Percentiles rank a stretch among this genome's conserved stretches.
phyloP scores from a whole-genome alignment of 2,113 vertebrate species.

The Cinclus cinclus region DNA sequence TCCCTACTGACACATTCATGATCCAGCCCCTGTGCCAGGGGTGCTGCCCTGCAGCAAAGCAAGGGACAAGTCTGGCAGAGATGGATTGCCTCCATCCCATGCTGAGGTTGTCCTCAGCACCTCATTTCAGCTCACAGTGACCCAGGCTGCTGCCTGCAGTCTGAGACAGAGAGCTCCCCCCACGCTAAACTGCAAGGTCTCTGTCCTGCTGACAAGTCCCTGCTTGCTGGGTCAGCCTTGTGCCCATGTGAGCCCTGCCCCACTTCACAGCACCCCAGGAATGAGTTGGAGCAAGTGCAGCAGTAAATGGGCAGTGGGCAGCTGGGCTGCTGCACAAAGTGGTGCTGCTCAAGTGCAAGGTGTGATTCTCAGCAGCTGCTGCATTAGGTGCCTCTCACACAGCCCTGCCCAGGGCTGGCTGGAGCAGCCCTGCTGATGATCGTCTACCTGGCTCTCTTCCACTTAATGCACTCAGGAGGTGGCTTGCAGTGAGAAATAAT shows the following conservation, averaged over 20 bases:
- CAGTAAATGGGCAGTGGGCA: background rate
- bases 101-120: background rate
- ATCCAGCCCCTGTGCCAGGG: background rate
- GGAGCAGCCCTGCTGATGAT: background rate
- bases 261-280: background rate
- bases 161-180: background rate
- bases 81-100: background rate
- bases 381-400: background rate
- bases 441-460: background rate
- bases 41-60: background rate
- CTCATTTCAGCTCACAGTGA: background rate
- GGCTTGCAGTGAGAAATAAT: background rate
- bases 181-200: background rate
- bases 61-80: fast-evolving
- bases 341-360: background rate
- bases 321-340: background rate
- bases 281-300: background rate
- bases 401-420: background rate
- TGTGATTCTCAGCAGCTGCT: background rate
- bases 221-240: background rate
- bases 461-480: background rate
- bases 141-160: background rate
- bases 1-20: background rate
- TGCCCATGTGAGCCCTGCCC: background rate
- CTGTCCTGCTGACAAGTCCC: background rate